A percentile compares a stretch with the other conserved stretches of the same genome.
phyloP scores from a whole-genome alignment of 2,888 invertebrate genomes.

The Aphrophora alni region DNA sequence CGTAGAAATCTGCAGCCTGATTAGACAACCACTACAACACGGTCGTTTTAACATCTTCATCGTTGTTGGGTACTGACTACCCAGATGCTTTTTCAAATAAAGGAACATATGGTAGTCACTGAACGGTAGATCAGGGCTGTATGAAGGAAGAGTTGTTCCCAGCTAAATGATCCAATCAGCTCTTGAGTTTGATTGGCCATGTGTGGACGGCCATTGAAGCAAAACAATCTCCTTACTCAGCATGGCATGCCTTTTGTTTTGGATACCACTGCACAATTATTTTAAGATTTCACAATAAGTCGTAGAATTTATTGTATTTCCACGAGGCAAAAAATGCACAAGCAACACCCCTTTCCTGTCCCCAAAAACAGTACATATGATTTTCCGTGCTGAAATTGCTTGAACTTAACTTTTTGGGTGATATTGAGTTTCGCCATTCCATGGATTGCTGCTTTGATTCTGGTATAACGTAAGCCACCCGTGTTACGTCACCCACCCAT shows the following conservation, averaged over 20 bases:
- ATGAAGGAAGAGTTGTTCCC: slow-evolving; percentile 40
- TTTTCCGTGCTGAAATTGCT: slow-evolving; percentile 44
- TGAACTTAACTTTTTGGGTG: slow-evolving; percentile 41
- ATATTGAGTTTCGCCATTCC: slow-evolving; percentile 40
- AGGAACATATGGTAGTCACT: slow-evolving; percentile 43
- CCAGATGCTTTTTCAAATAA: slow-evolving; percentile 35
- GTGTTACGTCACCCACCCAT: too few species aligned
- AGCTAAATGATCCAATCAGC: slow-evolving; percentile 39
- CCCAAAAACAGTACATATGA: slow-evolving; percentile 50
- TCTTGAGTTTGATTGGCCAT: slow-evolving; percentile 36
- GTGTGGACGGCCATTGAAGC: slow-evolving; percentile 44
- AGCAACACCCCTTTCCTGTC: slow-evolving; percentile 46
- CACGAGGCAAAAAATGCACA: slow-evolving; percentile 41
- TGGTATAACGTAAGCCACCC: slow-evolving; percentile 43
- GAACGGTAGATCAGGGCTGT: slow-evolving; percentile 42
- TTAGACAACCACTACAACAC: slow-evolving; percentile 18
- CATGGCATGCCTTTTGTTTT: slow-evolving; percentile 45
- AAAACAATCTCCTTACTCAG: slow-evolving; percentile 40
- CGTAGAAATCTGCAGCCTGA: slow-evolving; percentile 38
- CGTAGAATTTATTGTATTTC: slow-evolving; percentile 41
- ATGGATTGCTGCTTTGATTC: slow-evolving; percentile 42
- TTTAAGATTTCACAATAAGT: slow-evolving; percentile 42
- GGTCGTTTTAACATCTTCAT: slow-evolving; percentile 15
- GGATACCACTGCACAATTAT: slow-evolving; percentile 39
- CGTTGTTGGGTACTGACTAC: slow-evolving; percentile 23